Evolutionary conservation across 2,888 invertebrate genomes (phyloP).

Genomic region (Caenorhabditis macrosperma): DNA sequence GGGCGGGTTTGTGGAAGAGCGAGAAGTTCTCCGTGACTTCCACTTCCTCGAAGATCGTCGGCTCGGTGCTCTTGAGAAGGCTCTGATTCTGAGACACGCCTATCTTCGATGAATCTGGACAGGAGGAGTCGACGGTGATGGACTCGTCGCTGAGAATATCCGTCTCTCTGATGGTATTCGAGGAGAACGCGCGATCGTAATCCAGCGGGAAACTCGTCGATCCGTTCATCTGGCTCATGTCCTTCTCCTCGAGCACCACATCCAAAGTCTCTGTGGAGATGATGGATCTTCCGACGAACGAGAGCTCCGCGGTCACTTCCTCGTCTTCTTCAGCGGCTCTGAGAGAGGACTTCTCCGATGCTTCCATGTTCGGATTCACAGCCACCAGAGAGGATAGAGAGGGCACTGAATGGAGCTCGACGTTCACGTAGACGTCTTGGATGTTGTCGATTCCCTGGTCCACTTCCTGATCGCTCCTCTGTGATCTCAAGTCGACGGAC

Average conservation of each 20-base stretch:
- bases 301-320: slow-evolving; percentile 52
- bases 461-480: slow-evolving; percentile 11
- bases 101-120: slow-evolving; percentile 10
- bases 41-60: slow-evolving; percentile 19
- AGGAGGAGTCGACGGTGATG: slow-evolving; percentile 34
- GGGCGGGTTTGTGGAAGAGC: slow-evolving; percentile 22
- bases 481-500: slow-evolving; percentile 37
- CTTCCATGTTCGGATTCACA: slow-evolving; percentile 30
- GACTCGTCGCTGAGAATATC: slow-evolving; percentile 73
- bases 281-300: slow-evolving; percentile 43
- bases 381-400: slow-evolving; percentile 50
- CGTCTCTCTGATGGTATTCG: slow-evolving; percentile 68
- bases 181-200: slow-evolving; percentile 38
- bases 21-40: slow-evolving; percentile 51
- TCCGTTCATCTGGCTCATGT: slow-evolving; percentile 67
- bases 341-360: slow-evolving; percentile 34
- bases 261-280: slow-evolving; percentile 60
- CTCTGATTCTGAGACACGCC: background rate
- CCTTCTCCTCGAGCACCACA: slow-evolving; percentile 68
- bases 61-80: background rate
- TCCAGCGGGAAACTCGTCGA: slow-evolving; percentile 33
- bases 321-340: slow-evolving; percentile 43
- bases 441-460: slow-evolving; percentile 33
- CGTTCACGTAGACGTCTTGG: slow-evolving; percentile 66
- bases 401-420: slow-evolving; percentile 60